A percentile compares a stretch with the other conserved stretches of the same genome.
Evolutionary conservation across 2,113 vertebrate genomes (phyloP).

Genomic region (Eonycteris spelaea): DNA sequence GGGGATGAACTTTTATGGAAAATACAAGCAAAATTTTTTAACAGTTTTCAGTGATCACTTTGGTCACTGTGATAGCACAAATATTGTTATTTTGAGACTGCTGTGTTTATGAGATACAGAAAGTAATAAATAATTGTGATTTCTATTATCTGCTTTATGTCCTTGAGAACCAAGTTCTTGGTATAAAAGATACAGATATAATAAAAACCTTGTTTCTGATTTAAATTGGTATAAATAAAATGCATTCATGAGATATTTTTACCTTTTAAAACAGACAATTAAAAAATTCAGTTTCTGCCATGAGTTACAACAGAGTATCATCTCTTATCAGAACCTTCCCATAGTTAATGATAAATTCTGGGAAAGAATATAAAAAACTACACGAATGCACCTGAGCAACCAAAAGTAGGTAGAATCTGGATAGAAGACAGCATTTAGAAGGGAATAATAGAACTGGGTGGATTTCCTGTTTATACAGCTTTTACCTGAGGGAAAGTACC

Average conservation of each 20-base stretch:
- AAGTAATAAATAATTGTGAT: neutral
- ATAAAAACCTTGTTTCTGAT: neutral
- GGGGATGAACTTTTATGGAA: neutral
- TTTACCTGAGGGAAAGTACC: neutral
- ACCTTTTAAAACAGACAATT: neutral
- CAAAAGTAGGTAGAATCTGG: neutral
- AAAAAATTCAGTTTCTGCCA: neutral
- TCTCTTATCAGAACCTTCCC: neutral
- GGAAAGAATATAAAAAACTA: neutral
- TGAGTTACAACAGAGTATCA: neutral
- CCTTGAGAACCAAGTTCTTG: neutral
- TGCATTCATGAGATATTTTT: neutral
- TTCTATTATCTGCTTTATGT: neutral
- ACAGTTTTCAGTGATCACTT: neutral
- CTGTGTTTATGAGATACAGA: neutral
- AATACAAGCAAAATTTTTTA: neutral
- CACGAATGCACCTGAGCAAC: neutral
- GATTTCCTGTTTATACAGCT: neutral
- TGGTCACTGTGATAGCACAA: neutral
- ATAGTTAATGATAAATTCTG: neutral
- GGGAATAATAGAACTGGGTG: neutral
- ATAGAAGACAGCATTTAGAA: neutral
- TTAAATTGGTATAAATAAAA: neutral
- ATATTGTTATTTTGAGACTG: neutral
- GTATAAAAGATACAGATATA: neutral